Conservation (phyloP, 2,888 invertebrate species). For the Rhagium mordax region DNA sequence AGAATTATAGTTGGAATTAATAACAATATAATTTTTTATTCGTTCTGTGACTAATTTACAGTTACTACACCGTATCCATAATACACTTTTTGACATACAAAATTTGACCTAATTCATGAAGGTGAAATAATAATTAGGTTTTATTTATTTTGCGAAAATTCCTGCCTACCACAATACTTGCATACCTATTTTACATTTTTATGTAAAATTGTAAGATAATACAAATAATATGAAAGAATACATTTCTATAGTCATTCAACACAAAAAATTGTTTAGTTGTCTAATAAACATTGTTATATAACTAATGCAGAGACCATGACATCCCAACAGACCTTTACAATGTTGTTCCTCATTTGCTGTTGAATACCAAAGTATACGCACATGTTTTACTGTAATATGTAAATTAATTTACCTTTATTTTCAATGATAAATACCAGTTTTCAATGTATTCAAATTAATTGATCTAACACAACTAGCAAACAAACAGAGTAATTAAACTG, state of each 20-base stretch:
- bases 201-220: too few relatives aligned
- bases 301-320: slow-evolving; percentile 6
- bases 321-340: slow-evolving; percentile 8
- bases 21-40: not conserved
- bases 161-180: not conserved
- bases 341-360: not conserved
- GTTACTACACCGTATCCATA: not conserved
- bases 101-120: not conserved
- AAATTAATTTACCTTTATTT: not conserved
- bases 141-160: not conserved
- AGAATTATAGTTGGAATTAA: not conserved
- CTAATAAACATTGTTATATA: slow-evolving; percentile 10
- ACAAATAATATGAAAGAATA: too few relatives aligned
- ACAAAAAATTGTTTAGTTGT: not conserved
- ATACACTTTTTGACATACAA: not conserved
- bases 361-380: not conserved
- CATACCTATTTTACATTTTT: too few relatives aligned
- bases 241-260: not conserved
- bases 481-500: too few relatives aligned
- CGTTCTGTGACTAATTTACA: not conserved
- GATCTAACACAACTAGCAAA: not conserved
- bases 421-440: not conserved
- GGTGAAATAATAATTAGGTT: not conserved
- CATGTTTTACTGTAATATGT: slow-evolving; percentile 6
- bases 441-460: not conserved